These are phyloP conservation scores for Sinella curviseta DNA, from an alignment of 1,140 invertebrate species.

Conservation along the genomic window DNA sequence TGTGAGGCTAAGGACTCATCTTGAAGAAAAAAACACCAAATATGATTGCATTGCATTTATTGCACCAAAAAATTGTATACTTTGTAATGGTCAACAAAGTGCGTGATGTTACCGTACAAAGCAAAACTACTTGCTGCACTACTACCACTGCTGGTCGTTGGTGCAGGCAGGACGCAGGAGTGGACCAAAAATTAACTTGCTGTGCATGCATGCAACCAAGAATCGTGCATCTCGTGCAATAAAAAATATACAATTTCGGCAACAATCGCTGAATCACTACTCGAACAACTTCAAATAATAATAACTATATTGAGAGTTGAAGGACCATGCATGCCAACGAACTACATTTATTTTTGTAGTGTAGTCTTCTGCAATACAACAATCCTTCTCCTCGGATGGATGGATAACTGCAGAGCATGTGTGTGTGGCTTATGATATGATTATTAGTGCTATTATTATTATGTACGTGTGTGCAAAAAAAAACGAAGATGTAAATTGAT, in stretches of 20 bases:
- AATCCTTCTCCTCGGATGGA: not conserved
- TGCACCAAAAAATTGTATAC: too few species aligned
- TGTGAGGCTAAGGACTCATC: not conserved
- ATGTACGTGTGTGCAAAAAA: not conserved
- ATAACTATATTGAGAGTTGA: not conserved
- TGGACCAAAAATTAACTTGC: too few species aligned
- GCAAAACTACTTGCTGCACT: too few species aligned
- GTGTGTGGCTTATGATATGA: not conserved
- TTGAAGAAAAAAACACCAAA: not conserved
- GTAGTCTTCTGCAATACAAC: not conserved
- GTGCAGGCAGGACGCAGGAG: too few species aligned
- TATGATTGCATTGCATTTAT: too few species aligned
- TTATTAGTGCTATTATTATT: not conserved
- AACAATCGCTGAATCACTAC: not conserved
- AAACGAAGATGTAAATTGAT: constrained; percentile 16
- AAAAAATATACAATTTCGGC: not conserved
- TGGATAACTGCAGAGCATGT: not conserved
- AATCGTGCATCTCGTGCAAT: too few species aligned
- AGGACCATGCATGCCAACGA: not conserved
- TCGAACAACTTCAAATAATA: too few species aligned
- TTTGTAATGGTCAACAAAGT: too few species aligned
- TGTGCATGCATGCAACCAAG: too few species aligned
- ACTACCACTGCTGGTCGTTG: too few species aligned
- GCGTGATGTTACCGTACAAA: not conserved
- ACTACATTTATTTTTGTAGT: not conserved